Percentiles rank a stretch among this genome's conserved stretches.
Evolutionary conservation across 2,113 vertebrate genomes (phyloP).

Genomic region (Danio rerio): GRCz12tu NC_133181.1:5610001-5610500

Average conservation of each 20-base stretch:
- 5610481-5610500: too few relatives aligned
- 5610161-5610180: neutral
- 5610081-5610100: neutral
- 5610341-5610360: neutral
- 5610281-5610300: too few relatives aligned
- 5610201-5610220: neutral
- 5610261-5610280: slow-evolving; percentile 25
- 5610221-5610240: neutral
- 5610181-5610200: neutral
- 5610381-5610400: too few relatives aligned
- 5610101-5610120: slow-evolving; percentile 3
- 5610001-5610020: neutral
- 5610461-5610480: too few relatives aligned
- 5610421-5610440: too few relatives aligned
- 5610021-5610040: neutral
- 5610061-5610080: neutral
- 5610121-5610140: neutral
- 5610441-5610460: too few relatives aligned
- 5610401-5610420: too few relatives aligned
- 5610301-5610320: too few relatives aligned
- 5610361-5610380: too few relatives aligned
- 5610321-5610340: too few relatives aligned
- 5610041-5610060: neutral
- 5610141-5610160: too few relatives aligned
- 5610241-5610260: slow-evolving; percentile 2